Percentiles rank a stretch among this genome's conserved stretches.
These are phyloP conservation scores for Caenorhabditis japonica DNA, from an alignment of 2,888 invertebrate species.

Conservation along the genomic window DNA sequence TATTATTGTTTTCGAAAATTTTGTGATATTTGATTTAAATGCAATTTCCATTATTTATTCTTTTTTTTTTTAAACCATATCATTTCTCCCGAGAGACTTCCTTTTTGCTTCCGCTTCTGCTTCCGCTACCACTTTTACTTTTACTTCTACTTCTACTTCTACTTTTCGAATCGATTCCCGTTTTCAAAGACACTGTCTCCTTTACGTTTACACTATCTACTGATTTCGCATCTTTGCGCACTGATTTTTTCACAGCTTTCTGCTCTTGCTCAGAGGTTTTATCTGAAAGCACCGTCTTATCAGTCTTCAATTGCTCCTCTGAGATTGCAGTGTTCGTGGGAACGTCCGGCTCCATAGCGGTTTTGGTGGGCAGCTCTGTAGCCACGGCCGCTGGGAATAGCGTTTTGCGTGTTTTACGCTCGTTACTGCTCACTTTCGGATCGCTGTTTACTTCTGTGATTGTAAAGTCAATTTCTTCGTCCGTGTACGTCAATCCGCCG, in stretches of 20 bases:
- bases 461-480: slow-evolving; percentile 44
- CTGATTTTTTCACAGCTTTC: not conserved
- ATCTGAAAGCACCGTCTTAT: slow-evolving; percentile 8
- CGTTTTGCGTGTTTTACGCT: not conserved
- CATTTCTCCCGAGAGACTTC: not conserved
- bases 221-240: not conserved
- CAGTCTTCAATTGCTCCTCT: not conserved
- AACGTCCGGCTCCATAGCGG: slow-evolving; percentile 4
- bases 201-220: not conserved
- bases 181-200: slow-evolving; percentile 14
- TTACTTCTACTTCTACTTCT: not conserved
- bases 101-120: not conserved
- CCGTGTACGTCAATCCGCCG: slow-evolving; percentile 41
- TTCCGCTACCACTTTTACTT: not conserved
- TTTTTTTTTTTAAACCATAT: not conserved
- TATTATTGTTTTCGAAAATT: not conserved
- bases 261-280: slow-evolving; percentile 10
- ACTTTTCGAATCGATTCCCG: slow-evolving; percentile 16
- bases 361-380: not conserved
- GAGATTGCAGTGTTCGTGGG: slow-evolving; percentile 9
- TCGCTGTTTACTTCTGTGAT: slow-evolving; percentile 34
- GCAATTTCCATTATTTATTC: slow-evolving; percentile 1
- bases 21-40: too few relatives aligned
- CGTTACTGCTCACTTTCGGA: slow-evolving; percentile 21
- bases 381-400: slow-evolving; percentile 3